phyloP scores from a whole-genome alignment of 2,888 invertebrate genomes.

The Drosophila meridiana region DNA sequence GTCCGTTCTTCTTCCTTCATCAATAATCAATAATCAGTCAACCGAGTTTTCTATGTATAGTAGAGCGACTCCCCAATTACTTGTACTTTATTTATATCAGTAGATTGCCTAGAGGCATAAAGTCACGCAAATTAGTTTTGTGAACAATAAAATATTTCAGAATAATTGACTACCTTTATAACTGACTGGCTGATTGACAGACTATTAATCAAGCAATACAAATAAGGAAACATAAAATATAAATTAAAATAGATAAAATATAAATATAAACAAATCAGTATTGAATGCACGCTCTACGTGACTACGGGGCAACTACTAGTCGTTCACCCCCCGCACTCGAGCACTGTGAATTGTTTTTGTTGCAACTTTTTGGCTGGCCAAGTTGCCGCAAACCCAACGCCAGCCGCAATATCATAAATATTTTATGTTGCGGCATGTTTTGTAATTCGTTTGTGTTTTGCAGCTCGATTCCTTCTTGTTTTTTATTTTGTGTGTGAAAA shows the following conservation, averaged over 20 bases:
- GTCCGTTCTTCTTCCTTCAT: too few relatives aligned
- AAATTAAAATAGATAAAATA: neutral
- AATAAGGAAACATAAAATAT: neutral
- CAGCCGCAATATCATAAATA: slow-evolving; percentile 75
- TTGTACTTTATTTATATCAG: too few relatives aligned
- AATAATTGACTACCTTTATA: too few relatives aligned
- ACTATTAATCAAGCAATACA: too few relatives aligned
- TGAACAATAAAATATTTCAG: too few relatives aligned
- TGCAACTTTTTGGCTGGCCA: slow-evolving; percentile 35
- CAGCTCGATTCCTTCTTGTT: slow-evolving; percentile 25
- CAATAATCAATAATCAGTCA: too few relatives aligned
- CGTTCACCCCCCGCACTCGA: neutral
- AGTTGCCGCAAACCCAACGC: slow-evolving; percentile 44
- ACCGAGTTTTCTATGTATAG: too few relatives aligned
- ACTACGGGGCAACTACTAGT: neutral
- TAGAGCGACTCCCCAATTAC: too few relatives aligned
- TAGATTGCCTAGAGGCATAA: too few relatives aligned
- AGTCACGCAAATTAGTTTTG: too few relatives aligned
- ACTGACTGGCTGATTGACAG: too few relatives aligned
- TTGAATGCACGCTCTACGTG: neutral
- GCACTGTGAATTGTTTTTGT: slow-evolving; percentile 18
- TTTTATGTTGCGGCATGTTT: slow-evolving; percentile 71
- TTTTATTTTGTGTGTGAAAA: slow-evolving; percentile 17
- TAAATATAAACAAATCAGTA: too few relatives aligned
- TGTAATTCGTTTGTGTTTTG: slow-evolving; percentile 47